These are phyloP conservation scores for Eidolon helvum DNA, from an alignment of 2,113 vertebrate species.

Conservation along the genomic window DNA sequence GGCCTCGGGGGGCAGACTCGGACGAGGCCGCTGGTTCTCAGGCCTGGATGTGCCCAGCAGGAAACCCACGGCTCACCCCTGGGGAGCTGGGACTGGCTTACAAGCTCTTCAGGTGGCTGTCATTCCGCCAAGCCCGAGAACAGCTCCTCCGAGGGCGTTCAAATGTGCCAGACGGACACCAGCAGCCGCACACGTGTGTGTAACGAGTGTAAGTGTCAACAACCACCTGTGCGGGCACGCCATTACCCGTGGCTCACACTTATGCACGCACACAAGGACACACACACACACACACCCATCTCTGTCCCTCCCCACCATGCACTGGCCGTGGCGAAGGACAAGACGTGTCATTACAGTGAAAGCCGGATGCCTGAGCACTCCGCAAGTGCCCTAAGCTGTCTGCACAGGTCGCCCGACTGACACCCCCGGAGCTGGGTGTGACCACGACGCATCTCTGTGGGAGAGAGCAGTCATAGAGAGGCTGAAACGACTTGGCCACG, in stretches of 20 bases:
- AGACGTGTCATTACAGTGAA: not conserved
- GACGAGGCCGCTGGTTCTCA: not conserved
- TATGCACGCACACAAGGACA: not conserved
- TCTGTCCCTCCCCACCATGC: not conserved
- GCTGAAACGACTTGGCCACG: not conserved
- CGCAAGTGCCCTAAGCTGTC: not conserved
- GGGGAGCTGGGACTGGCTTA: not conserved
- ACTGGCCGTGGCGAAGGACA: not conserved
- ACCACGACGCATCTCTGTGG: no score
- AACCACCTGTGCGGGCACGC: not conserved
- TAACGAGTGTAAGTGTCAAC: not conserved
- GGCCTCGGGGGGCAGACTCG: no score
- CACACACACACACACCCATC: not conserved
- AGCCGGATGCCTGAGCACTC: not conserved
- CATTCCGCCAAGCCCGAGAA: not conserved
- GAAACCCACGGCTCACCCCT: no score
- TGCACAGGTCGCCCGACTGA: fast-evolving
- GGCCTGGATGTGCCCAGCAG: no score
- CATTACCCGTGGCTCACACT: not conserved
- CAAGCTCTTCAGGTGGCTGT: not conserved
- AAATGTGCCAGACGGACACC: not conserved
- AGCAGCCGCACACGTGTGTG: not conserved
- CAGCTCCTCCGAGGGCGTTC: not conserved
- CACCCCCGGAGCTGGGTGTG: not conserved
- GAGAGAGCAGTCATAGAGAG: no score